Conservation (phyloP, 1,140 invertebrate genomes). For the Littorina saxatilis region DNA sequence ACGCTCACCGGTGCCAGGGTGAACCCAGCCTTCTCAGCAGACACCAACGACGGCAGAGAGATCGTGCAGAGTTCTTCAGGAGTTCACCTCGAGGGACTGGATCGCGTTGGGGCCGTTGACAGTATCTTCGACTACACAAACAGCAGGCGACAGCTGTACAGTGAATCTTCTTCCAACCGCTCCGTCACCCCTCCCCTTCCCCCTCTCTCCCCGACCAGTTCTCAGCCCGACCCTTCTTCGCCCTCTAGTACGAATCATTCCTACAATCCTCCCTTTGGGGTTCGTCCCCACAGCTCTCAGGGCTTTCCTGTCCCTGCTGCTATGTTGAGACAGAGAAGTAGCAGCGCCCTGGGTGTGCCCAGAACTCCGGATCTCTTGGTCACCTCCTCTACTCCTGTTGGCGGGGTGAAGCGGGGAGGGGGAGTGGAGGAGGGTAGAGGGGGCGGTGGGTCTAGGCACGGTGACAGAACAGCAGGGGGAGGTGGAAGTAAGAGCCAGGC, state of each 20-base stretch:
- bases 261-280: neutral
- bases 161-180: slow-evolving; percentile 49
- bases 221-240: slow-evolving; percentile 42
- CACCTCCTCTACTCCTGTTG: neutral
- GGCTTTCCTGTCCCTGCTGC: neutral
- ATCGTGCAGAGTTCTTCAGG: slow-evolving; percentile 15
- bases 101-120: slow-evolving; percentile 26
- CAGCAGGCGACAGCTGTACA: slow-evolving; percentile 31
- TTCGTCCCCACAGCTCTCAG: slow-evolving; percentile 2
- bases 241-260: slow-evolving; percentile 41
- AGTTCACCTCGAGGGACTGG: neutral
- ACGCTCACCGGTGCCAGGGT: neutral
- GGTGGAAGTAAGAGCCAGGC: neutral
- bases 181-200: slow-evolving; percentile 61
- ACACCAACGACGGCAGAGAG: slow-evolving; percentile 33
- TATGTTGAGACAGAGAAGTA: slow-evolving; percentile 6
- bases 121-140: slow-evolving; percentile 43
- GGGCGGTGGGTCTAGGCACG: neutral
- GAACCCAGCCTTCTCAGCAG: slow-evolving; percentile 20
- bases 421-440: neutral
- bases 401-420: neutral
- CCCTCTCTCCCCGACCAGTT: slow-evolving; percentile 52
- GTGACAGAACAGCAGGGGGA: neutral
- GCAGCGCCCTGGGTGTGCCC: neutral
- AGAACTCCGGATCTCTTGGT: slow-evolving; percentile 21